Conservation (phyloP, 2,797 vertebrate genomes). For the Pseudochirops cupreus region DNA sequence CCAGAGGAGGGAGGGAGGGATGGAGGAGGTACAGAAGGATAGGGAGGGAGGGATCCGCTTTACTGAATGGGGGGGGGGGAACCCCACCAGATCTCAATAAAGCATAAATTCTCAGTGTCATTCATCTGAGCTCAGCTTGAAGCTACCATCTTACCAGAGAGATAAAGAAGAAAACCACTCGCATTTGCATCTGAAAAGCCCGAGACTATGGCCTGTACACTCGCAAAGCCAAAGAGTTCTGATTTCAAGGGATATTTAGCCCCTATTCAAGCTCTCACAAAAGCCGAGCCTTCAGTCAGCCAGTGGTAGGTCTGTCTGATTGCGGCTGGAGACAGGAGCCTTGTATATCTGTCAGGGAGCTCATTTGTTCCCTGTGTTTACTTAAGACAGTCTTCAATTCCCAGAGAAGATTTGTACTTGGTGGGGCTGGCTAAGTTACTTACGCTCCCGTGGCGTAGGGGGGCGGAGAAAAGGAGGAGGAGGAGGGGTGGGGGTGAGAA, state of each 20-base stretch:
- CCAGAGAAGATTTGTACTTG: slow-evolving; percentile 83
- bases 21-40: slow-evolving; percentile 74
- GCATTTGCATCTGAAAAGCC: slow-evolving; percentile 91
- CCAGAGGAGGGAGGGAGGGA: slow-evolving; percentile 37
- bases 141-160: slow-evolving; percentile 85
- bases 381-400: slow-evolving; percentile 87
- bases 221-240: slow-evolving; percentile 84
- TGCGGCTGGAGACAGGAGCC: slow-evolving; percentile 83
- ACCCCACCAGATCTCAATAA: slow-evolving; percentile 81
- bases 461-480: neutral
- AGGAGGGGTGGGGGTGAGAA: slow-evolving; percentile 45
- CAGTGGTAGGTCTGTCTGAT: slow-evolving; percentile 87
- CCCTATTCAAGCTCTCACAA: slow-evolving; percentile 91
- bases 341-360: slow-evolving; percentile 87
- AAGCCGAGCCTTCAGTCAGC: slow-evolving; percentile 85
- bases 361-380: slow-evolving; percentile 92
- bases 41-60: slow-evolving; percentile 79
- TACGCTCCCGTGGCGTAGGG: slow-evolving; percentile 71
- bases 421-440: slow-evolving; percentile 81
- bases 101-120: slow-evolving; percentile 86
- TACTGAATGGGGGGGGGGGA: slow-evolving; percentile 71
- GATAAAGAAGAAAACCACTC: slow-evolving; percentile 84
- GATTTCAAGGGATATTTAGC: slow-evolving; percentile 90
- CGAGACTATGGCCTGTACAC: slow-evolving; percentile 84
- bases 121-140: slow-evolving; percentile 87